Conservation (phyloP, 2,888 invertebrate genomes). For the Aphodius sticticus region DNA sequence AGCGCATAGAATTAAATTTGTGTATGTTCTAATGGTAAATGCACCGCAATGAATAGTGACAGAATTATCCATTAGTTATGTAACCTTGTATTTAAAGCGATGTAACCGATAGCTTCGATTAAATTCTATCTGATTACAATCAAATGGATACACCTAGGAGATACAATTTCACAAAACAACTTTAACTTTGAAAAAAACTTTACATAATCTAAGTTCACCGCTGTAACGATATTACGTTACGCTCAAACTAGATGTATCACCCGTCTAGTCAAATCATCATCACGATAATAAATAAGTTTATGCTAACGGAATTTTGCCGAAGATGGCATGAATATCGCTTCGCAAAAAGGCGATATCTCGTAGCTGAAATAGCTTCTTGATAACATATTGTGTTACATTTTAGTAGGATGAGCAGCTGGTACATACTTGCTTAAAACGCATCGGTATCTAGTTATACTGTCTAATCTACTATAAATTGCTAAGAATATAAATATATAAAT, state of each 20-base stretch:
- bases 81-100: neutral
- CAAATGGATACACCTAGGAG: neutral
- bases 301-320: neutral
- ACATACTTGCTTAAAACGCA: no score
- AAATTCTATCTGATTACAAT: neutral
- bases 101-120: neutral
- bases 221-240: neutral
- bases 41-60: neutral
- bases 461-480: no score
- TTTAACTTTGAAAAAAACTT: neutral
- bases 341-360: neutral
- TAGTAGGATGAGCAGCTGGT: neutral
- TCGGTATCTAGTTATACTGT: no score
- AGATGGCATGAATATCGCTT: neutral
- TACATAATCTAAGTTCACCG: neutral
- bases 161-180: neutral
- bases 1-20: neutral
- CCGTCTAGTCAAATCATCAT: neutral
- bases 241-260: neutral
- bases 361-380: neutral
- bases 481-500: neutral
- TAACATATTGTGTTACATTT: neutral
- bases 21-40: neutral
- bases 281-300: neutral
- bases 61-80: neutral